Evolutionary conservation across 2,797 vertebrate genomes (phyloP).

Genomic region (Limnodromus scolopaceus): DNA sequence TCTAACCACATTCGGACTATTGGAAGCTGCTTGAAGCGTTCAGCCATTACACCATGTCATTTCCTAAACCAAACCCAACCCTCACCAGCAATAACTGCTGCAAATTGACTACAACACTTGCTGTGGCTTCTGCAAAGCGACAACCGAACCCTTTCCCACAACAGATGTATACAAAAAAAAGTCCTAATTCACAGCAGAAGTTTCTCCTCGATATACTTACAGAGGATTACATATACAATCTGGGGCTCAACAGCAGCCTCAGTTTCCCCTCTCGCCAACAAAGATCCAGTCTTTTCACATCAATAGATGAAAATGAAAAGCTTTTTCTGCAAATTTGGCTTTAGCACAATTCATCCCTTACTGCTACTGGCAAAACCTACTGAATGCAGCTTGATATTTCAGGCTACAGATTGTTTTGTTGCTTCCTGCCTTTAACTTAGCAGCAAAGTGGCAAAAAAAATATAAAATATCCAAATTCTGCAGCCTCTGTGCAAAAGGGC

Average conservation of each 20-base stretch:
- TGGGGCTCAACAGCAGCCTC: constrained; percentile 22
- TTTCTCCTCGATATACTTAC: background rate
- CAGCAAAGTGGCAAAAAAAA: background rate
- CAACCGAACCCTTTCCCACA: background rate
- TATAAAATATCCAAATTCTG: background rate
- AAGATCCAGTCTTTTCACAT: constrained; percentile 38
- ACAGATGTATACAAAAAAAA: background rate
- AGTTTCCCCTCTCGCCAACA: constrained; percentile 41
- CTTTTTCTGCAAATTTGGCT: constrained; percentile 47
- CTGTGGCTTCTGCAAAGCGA: background rate
- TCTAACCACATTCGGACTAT: constrained; percentile 5
- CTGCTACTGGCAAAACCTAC: constrained; percentile 24
- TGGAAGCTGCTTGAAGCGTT: background rate
- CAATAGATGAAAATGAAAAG: background rate
- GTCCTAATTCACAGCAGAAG: background rate
- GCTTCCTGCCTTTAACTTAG: constrained; percentile 43
- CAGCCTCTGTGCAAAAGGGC: background rate
- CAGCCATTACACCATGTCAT: constrained; percentile 11
- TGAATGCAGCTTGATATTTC: constrained; percentile 56
- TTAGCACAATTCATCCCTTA: constrained; percentile 35
- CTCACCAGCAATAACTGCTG: constrained; percentile 5
- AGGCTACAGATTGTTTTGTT: constrained; percentile 43
- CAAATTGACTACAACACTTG: constrained; percentile 17
- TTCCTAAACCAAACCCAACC: constrained; percentile 36
- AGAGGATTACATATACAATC: background rate